Evolutionary conservation across 1,140 invertebrate species (phyloP), one percentile per base, ranked within the genome.

Genomic region (Palaemon carinicauda): DNA sequence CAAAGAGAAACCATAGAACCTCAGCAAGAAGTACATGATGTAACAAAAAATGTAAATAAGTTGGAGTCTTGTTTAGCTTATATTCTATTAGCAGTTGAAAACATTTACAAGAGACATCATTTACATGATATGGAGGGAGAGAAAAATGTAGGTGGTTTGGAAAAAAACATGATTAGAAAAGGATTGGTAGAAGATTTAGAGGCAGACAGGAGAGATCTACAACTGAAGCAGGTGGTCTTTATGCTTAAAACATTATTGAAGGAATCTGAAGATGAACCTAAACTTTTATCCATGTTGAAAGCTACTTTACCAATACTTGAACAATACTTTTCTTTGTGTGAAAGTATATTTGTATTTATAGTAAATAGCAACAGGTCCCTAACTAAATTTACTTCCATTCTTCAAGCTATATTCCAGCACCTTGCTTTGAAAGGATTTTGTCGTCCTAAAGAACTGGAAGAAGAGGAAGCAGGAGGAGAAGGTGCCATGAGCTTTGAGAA

Each of bases 361-460:
- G 92, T 97, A 3, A 94, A 94, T 17, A 93, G 94, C 7, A 95
- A 97, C 90, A 94, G 96, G 89, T 92, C 95, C 0, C 95, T 95
- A 3, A 94, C 94, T 82, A 98, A 98, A 92, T 94, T 98, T 90
- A 92, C 96, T 10, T 96, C 96, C 5, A 93, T 97, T 1, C 92
- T 99, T 41, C 91, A 97, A 27, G 95, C 94, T 78, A 94, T 98
- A 10, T 99, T 98, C 90, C 94, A 95, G 0, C 95, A 98, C 87
- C 92, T 99, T 3, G 94, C 95, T 27, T 92, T 94, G 50, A 98
- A 98, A 93, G 98, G 98, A 65, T 99, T 99, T 91, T 98, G 98
- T 90, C 94, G 97, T 77, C 97, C 98, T 17, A 94, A 96, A 27
- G 97, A 98, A 90, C 91, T 92, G 71, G 90, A 92, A 88, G 93